Base-by-base conservation (phyloP, 64 coral and sea anemone genomes). In the Hydrozoanthus tunicans region DNA sequence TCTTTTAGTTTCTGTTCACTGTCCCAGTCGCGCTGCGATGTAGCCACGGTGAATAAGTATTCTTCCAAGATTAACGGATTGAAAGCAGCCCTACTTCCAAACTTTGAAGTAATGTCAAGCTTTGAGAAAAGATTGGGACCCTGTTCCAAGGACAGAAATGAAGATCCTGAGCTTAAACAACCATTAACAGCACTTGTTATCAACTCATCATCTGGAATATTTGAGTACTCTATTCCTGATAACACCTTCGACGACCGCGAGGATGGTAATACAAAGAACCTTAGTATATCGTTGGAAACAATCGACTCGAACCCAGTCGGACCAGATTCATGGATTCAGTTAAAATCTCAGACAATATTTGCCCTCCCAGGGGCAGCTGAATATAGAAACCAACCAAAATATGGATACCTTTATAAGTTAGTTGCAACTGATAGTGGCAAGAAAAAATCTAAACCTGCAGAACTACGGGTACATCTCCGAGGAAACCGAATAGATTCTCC, bases 251-350 rank as follows among this genome's bases (percentile, higher is more conserved):
- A 27, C 56, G 84, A 88, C 69, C 70, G 70, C 11, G 84, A 88
- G 74, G 84, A 88, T 60, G 84, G 84, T 13, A 59, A 6, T 27
- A 88, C 84, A 14, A 15, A 51, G 5, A 88, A 88, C 84, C 69
- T 88, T 6, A 74, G 54, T 12, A 67, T 88, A 74, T 75, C 84
- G 3, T 88, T 88, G 56, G 59, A 59, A 56, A 88, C 5, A 15
- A 15, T 14, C 56, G 56, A 88, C 25, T 74, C 61, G 84, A 59
- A 59, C 59, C 12, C 4, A 43, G 56, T 73, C 2, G 84, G 84
- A 5, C 66, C 32, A 32, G 68, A 88, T 60, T 88, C 84, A 5
- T 88, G 84, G 84, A 88, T 88, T 73, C 84, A 88, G 84, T 59
- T 88, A 27, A 88, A 73, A 88, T 15, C 84, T 15, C 84, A 61